Conservation (phyloP, 2,113 vertebrate genomes). For the Neodontobutis hainanensis region DNA sequence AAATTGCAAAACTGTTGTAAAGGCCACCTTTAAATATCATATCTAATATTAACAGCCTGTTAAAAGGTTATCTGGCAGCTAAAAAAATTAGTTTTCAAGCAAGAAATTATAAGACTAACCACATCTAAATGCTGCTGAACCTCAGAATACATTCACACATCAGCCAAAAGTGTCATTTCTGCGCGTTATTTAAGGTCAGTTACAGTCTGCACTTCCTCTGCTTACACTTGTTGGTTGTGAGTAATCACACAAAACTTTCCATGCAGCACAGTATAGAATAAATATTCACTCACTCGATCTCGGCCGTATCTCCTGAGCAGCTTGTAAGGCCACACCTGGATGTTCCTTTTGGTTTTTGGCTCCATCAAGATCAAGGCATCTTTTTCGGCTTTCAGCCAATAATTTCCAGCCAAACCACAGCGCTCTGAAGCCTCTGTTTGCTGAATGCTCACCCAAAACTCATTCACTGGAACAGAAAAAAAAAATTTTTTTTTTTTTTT, state of each 20-base stretch:
- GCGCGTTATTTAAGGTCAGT: not conserved
- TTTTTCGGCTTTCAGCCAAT: conserved; percentile 85
- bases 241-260: not conserved
- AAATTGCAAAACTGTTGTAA: no score
- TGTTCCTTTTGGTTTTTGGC: conserved; percentile 74
- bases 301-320: conserved; percentile 93
- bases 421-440: conserved; percentile 91
- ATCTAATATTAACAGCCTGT: no score
- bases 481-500: no score
- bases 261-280: not conserved
- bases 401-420: conserved; percentile 84
- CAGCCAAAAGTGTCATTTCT: conserved; percentile 2
- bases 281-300: conserved; percentile 83
- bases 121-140: no score
- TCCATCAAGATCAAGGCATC: conserved; percentile 86
- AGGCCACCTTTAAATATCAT: no score
- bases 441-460: conserved; percentile 92
- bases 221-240: not conserved
- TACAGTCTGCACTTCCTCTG: not conserved
- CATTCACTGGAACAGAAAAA: conserved; percentile 70
- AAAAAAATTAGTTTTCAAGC: no score
- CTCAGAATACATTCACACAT: not conserved
- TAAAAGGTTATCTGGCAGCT: no score
- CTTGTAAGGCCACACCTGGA: conserved; percentile 92
- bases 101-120: no score